Evolutionary conservation across 2,888 invertebrate genomes (phyloP).

Genomic region (Torymus texanus): DNA sequence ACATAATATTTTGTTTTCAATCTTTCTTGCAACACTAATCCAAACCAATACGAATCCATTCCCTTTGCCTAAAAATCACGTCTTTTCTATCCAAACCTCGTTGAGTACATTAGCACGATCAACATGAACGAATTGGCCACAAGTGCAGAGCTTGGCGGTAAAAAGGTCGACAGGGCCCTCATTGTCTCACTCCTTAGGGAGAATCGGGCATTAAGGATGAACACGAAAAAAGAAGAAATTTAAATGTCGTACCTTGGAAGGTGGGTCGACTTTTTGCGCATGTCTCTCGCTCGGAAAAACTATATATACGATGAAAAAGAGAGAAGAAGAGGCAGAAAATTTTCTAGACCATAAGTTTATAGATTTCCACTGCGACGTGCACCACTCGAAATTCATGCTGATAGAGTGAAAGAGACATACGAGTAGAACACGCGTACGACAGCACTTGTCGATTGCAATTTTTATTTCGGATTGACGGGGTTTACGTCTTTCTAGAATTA

Average conservation of each 20-base stretch:
- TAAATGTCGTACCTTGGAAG: slow-evolving; percentile 9
- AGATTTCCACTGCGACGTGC: too few species aligned
- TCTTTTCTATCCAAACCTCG: not conserved
- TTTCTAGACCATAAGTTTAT: slow-evolving; percentile 21
- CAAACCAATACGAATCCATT: too few species aligned
- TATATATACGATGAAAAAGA: too few species aligned
- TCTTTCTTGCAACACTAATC: too few species aligned
- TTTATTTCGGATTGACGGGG: too few species aligned
- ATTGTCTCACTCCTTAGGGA: not conserved
- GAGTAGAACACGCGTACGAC: too few species aligned
- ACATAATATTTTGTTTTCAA: too few species aligned
- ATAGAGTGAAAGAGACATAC: too few species aligned
- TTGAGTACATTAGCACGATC: not conserved
- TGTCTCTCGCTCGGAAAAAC: not conserved
- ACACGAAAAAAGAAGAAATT: slow-evolving; percentile 11
- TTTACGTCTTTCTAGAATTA: too few species aligned
- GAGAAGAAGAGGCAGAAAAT: not conserved
- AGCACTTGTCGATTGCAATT: too few species aligned
- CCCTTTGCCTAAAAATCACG: too few species aligned
- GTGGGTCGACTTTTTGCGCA: not conserved
- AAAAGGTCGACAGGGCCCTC: not conserved
- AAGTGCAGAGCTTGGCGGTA: not conserved
- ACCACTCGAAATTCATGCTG: too few species aligned
- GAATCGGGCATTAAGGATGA: not conserved
- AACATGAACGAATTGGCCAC: not conserved